Percentiles rank a stretch among this genome's conserved stretches.
Evolutionary conservation across 2,888 invertebrate species (phyloP).

Genomic region (Kryphioiulus occultus): DNA sequence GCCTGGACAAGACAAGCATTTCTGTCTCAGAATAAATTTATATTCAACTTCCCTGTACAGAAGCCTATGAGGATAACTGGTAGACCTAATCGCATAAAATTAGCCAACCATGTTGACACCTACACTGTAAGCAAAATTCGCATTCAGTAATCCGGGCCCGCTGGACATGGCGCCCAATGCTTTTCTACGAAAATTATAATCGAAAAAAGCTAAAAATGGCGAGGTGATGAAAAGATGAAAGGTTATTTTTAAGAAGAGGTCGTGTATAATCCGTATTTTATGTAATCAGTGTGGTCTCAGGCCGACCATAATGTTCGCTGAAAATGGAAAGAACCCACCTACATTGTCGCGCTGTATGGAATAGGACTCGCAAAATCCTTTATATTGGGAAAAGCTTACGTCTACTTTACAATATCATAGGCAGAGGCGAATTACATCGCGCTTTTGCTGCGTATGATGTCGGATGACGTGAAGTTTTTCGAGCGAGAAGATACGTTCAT

Average conservation of each 20-base stretch:
- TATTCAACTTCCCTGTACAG: no score
- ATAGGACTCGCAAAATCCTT: not conserved
- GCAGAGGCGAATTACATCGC: not conserved
- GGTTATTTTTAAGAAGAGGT: not conserved
- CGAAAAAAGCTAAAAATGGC: not conserved
- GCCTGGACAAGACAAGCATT: no score
- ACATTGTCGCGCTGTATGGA: not conserved
- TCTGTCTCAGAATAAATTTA: no score
- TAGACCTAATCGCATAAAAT: no score
- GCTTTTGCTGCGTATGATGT: not conserved
- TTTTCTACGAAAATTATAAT: not conserved
- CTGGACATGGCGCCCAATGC: no score
- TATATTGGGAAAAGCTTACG: not conserved
- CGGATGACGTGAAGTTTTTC: constrained; percentile 7
- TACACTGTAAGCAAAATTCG: no score
- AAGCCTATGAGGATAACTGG: no score
- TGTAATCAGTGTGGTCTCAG: not conserved
- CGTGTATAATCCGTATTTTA: not conserved
- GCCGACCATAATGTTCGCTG: not conserved
- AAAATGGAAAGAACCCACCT: not conserved
- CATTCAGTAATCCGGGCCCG: no score
- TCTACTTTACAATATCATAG: not conserved
- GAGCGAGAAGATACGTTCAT: constrained; percentile 14
- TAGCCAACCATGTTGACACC: no score
- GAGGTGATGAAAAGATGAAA: not conserved